Conservation (phyloP, 2,113 vertebrate species). For the Cricetomys ansorgei region DNA sequence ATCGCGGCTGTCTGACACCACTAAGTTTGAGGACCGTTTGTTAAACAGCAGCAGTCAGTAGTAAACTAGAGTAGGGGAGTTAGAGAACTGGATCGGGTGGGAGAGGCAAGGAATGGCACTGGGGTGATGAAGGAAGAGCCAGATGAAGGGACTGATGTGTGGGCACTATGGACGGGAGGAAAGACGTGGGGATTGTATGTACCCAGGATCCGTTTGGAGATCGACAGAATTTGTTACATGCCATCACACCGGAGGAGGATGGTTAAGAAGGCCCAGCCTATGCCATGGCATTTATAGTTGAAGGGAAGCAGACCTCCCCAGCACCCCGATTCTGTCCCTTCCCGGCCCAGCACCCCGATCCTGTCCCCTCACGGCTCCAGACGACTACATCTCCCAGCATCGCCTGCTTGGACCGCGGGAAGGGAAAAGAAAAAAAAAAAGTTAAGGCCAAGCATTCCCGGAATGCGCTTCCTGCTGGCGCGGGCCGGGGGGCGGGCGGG, state of each 20-base stretch:
- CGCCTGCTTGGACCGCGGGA: conserved; percentile 71
- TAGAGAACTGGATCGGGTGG: not conserved
- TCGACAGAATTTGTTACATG: not conserved
- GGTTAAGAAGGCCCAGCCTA: not conserved
- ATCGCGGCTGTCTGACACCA: not conserved
- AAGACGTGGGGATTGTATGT: not conserved
- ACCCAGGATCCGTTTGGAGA: not conserved
- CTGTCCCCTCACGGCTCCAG: not conserved
- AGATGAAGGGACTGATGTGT: not conserved
- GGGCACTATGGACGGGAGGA: not conserved
- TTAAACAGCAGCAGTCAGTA: not conserved
- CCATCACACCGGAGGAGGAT: not conserved
- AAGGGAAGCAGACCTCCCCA: not conserved
- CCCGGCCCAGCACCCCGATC: conserved; percentile 19
- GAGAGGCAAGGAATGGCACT: not conserved
- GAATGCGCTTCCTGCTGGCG: conserved; percentile 88
- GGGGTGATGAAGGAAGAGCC: not conserved
- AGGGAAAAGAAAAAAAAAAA: conserved; percentile 60
- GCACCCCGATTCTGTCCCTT: no score
- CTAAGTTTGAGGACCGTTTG: not conserved
- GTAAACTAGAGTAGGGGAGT: not conserved
- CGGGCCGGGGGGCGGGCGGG: conserved; percentile 52
- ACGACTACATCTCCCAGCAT: conserved; percentile 84
- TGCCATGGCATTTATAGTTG: not conserved
- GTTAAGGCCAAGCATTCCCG: conserved; percentile 86